Conservation (phyloP, 2,113 vertebrate genomes). For the Nycticryphes semicollaris region DNA sequence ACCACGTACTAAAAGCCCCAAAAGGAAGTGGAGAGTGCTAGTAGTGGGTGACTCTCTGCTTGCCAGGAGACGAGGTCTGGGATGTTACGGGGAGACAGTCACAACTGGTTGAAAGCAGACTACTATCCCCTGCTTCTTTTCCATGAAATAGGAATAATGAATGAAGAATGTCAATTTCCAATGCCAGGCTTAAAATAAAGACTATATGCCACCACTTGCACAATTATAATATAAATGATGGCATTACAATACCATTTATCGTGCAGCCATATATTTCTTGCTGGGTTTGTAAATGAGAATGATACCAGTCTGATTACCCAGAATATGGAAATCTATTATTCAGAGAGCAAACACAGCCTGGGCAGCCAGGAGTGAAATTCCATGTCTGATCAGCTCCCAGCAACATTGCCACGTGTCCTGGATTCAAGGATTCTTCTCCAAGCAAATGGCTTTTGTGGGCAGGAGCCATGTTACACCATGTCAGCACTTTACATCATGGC, state of each 20-base stretch:
- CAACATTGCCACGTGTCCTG: neutral
- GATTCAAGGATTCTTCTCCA: neutral
- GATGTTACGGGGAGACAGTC: neutral
- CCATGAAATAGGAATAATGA: neutral
- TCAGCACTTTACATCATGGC: neutral
- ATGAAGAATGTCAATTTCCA: neutral
- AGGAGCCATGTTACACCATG: rapidly evolving
- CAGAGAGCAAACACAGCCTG: neutral
- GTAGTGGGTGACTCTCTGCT: neutral
- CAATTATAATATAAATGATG: neutral
- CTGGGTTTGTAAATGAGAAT: neutral
- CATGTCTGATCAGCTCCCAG: rapidly evolving
- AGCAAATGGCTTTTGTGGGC: neutral
- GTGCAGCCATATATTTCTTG: neutral
- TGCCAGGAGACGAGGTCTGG: neutral
- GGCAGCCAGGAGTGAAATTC: neutral
- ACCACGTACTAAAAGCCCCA: neutral
- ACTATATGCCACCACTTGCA: neutral
- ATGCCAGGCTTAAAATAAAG: neutral
- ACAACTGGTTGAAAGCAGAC: neutral
- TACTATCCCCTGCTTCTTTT: neutral
- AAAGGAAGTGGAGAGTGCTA: neutral
- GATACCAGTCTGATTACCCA: neutral
- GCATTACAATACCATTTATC: neutral
- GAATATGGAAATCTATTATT: neutral